These are phyloP conservation scores for Bothrops jararaca DNA, from an alignment of 2,113 vertebrate species.

Conservation along the genomic window DNA sequence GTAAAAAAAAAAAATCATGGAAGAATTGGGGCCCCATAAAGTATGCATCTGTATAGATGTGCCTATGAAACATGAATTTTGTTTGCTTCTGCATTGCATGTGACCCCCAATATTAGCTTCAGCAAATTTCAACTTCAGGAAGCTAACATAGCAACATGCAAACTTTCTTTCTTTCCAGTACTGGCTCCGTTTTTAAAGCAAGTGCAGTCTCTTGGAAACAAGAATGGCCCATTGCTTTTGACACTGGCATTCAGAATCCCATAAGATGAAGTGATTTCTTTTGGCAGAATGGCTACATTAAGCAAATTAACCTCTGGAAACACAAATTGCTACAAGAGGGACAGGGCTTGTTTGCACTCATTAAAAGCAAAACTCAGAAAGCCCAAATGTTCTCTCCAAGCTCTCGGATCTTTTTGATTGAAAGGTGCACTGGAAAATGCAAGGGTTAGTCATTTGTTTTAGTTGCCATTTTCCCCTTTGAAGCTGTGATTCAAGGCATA, in stretches of 20 bases:
- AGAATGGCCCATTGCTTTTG: constrained; percentile 60
- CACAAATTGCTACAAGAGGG: constrained; percentile 9
- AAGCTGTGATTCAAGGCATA: not conserved
- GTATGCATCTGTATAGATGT: constrained; percentile 12
- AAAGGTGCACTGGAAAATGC: not conserved
- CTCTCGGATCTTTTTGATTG: not conserved
- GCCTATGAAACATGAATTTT: constrained; percentile 42
- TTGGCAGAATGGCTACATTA: constrained; percentile 43
- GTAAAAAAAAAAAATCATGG: constrained; percentile 62
- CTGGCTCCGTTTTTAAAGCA: constrained; percentile 57
- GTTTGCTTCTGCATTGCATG: constrained; percentile 53
- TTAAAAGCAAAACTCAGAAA: constrained; percentile 1
- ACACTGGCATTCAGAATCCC: constrained; percentile 52
- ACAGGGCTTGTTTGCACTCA: not conserved
- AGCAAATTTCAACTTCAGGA: constrained; percentile 51
- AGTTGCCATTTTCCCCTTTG: not conserved
- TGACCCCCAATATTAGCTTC: constrained; percentile 59
- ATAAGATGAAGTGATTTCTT: constrained; percentile 58
- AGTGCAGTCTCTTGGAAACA: constrained; percentile 47
- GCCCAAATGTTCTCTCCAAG: not conserved
- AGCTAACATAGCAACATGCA: constrained; percentile 16
- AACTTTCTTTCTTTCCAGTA: constrained; percentile 46
- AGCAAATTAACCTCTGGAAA: constrained; percentile 40
- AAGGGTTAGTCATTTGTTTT: not conserved
- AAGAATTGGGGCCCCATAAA: constrained; percentile 37